phyloP scores from a whole-genome alignment of 2,888 invertebrate species.

The Nomada fabriciana region DNA sequence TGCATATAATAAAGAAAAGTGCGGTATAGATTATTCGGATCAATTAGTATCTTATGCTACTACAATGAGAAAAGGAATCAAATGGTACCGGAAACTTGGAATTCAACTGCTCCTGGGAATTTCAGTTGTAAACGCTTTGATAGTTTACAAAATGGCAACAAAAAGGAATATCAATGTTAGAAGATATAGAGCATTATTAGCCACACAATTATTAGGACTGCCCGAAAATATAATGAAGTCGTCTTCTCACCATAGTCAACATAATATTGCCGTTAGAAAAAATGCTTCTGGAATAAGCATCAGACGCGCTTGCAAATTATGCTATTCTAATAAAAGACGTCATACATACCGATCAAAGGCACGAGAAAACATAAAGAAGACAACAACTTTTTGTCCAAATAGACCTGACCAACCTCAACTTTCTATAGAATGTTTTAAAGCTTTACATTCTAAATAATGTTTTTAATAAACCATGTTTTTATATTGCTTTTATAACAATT shows the following conservation, averaged over 20 bases:
- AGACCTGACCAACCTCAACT: too few relatives aligned
- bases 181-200: too few relatives aligned
- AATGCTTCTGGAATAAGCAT: neutral
- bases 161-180: neutral
- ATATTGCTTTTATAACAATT: too few relatives aligned
- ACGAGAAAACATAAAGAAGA: neutral
- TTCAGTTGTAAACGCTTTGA: constrained; percentile 2
- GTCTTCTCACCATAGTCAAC: neutral
- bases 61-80: constrained; percentile 1
- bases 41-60: constrained; percentile 3
- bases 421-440: too few relatives aligned
- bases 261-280: constrained; percentile 1
- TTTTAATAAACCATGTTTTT: too few relatives aligned
- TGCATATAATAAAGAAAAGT: constrained; percentile 24
- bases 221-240: too few relatives aligned
- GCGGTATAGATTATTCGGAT: neutral
- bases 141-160: constrained; percentile 2
- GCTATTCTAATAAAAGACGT: neutral
- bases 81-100: neutral
- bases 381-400: too few relatives aligned
- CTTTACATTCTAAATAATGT: too few relatives aligned
- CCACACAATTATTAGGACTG: too few relatives aligned
- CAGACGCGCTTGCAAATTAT: neutral
- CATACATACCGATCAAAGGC: neutral
- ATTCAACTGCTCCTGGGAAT: neutral